Evolutionary conservation across 2,888 invertebrate genomes (phyloP), one percentile per base, ranked within the genome.

Genomic region (Bombyx huttoni): DNA sequence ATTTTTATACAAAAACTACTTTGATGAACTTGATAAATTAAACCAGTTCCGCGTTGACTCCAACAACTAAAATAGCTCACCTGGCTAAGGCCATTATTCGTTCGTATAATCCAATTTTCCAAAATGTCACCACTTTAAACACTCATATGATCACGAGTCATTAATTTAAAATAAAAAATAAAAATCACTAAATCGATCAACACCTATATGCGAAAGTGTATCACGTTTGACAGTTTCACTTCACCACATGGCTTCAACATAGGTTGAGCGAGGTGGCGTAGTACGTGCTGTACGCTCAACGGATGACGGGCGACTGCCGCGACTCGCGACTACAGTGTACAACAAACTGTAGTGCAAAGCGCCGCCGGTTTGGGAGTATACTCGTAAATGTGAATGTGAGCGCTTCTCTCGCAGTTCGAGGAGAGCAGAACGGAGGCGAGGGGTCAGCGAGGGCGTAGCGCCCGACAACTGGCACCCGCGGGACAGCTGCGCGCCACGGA

Each of bases 11-110:
- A 74, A 66, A 76, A 75, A 76, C 77, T 81, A 80, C 82, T 80
- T 83, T 80, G 81, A 77, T 70, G 76, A 75, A 71, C 72, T 81
- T 77, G 78, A 78, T 80, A 80, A 83, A 83, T 80, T 78, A 81
- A 80, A 83, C 78, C 78, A 85, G 81, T 87, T 87, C 86, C 86
- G 86, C 71, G 84, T 86, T 85, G 84, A 84, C 83, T 83, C 75
- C 79, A 86, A 79, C 84, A 85, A 84, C 85, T 73, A 81, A 86
- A 87, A 88, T 87, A 88, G 80, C 88, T 87, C 79, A 88, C 88
- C 88, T 88, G 81, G 88, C 88, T 88, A 88, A 87, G 83, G 88
- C 88, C 88, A 88, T 88, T 79, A 84, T 87, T 80, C 81, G 77
- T 80, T 84, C 79, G 85, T 84, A 84, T 78, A 87, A 88, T 88